Percentiles rank a stretch among this genome's conserved stretches.
phyloP scores from a whole-genome alignment of 2,797 vertebrate species.

The Gymnocypris eckloni region DNA sequence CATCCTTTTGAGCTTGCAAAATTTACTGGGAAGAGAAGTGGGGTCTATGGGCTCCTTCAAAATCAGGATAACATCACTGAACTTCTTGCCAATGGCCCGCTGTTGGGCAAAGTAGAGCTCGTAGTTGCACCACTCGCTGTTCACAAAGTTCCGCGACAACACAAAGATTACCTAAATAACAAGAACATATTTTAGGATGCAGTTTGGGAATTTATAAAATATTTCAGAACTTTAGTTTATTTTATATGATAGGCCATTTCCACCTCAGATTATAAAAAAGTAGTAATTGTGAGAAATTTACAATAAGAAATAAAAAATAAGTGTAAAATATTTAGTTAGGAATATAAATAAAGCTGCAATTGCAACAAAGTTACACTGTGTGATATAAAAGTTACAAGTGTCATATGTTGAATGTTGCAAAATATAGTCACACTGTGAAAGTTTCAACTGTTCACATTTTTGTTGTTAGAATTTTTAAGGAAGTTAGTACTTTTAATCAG shows the following conservation, averaged over 20 bases:
- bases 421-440: not conserved
- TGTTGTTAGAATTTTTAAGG: not conserved
- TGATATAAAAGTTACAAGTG: not conserved
- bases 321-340: not conserved
- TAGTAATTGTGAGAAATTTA: not conserved
- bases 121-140: slow-evolving; percentile 92
- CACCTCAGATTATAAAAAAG: not conserved
- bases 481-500: not conserved
- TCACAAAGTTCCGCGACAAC: slow-evolving; percentile 83
- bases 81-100: slow-evolving; percentile 81
- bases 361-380: not conserved
- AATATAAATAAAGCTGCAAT: not conserved
- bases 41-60: slow-evolving; percentile 83
- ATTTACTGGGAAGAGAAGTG: slow-evolving; percentile 81
- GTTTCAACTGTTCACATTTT: not conserved
- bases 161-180: slow-evolving; percentile 80
- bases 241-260: not conserved
- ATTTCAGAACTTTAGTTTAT: not conserved
- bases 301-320: no score
- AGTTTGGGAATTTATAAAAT: not conserved
- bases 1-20: slow-evolving; percentile 86
- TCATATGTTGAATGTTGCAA: not conserved
- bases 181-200: slow-evolving; percentile 34
- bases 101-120: slow-evolving; percentile 91
- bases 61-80: slow-evolving; percentile 83